phyloP scores from a whole-genome alignment of 2,113 vertebrate genomes.

The Terrapene triunguis region DNA sequence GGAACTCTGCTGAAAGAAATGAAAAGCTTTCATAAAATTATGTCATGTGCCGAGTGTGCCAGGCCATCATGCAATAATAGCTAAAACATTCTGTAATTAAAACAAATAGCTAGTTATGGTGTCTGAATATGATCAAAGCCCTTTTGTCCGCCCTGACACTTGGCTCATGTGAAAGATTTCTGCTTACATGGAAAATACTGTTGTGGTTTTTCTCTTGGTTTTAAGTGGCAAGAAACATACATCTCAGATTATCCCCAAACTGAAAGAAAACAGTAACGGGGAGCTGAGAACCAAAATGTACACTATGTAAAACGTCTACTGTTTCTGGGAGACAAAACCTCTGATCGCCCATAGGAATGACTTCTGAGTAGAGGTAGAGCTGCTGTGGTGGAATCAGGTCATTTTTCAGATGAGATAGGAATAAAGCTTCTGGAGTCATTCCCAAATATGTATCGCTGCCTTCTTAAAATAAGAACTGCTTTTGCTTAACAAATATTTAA shows the following conservation, averaged over 20 bases:
- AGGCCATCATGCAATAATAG: slow-evolving; percentile 59
- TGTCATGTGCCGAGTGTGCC: slow-evolving; percentile 69
- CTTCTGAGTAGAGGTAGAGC: neutral
- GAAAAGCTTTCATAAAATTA: slow-evolving; percentile 62
- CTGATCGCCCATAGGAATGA: neutral
- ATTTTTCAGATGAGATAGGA: slow-evolving; percentile 3
- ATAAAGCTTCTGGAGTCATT: neutral
- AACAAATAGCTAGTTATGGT: slow-evolving; percentile 74
- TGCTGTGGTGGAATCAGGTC: accelerated
- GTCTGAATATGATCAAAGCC: slow-evolving; percentile 75
- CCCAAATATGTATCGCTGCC: neutral
- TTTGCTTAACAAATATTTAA: slow-evolving; percentile 48
- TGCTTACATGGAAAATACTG: slow-evolving; percentile 64
- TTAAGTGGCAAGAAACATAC: slow-evolving; percentile 58
- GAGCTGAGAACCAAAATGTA: slow-evolving; percentile 50
- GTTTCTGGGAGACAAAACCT: slow-evolving; percentile 50
- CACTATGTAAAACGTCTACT: slow-evolving; percentile 22
- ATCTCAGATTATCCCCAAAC: slow-evolving; percentile 53
- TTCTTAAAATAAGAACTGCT: slow-evolving; percentile 27
- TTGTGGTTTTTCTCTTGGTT: slow-evolving; percentile 70
- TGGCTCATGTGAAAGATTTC: slow-evolving; percentile 72
- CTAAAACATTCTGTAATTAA: slow-evolving; percentile 77
- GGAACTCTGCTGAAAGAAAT: slow-evolving; percentile 57
- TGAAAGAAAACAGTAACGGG: slow-evolving; percentile 65
- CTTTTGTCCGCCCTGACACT: slow-evolving; percentile 72